These are phyloP conservation scores for Colinus virginianus DNA, from an alignment of 2,113 vertebrate genomes.

Conservation along the genomic window DNA sequence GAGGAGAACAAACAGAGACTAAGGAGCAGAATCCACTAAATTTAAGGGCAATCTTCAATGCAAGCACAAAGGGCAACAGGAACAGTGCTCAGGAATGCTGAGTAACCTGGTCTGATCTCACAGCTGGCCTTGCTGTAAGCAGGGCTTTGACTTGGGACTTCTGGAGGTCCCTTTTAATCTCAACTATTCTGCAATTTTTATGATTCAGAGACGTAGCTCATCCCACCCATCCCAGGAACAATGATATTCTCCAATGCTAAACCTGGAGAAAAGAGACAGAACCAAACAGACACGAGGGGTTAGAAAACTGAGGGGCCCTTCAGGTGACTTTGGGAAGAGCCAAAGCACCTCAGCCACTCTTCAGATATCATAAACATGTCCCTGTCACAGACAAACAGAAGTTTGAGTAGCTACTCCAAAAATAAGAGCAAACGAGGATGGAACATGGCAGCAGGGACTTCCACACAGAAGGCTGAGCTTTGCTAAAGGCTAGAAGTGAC, in stretches of 20 bases:
- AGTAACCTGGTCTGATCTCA: conserved; percentile 58
- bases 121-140: conserved; percentile 25
- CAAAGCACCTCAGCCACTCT: neutral
- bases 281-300: neutral
- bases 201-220: neutral
- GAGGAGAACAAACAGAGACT: neutral
- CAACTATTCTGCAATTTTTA: neutral
- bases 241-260: neutral
- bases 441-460: neutral
- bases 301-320: neutral
- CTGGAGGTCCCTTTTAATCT: neutral
- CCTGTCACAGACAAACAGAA: neutral
- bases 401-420: neutral
- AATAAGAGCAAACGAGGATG: neutral
- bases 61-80: neutral
- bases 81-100: conserved; percentile 47
- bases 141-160: neutral
- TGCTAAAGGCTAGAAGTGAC: neutral
- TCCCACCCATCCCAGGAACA: neutral
- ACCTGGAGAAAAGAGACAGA: neutral
- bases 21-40: neutral
- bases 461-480: accelerated
- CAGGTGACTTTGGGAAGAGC: neutral
- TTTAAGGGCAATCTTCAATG: neutral
- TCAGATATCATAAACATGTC: neutral